Evolutionary conservation across 2,797 vertebrate genomes (phyloP), one percentile per base, ranked within the genome.

Genomic region (Pseudomugil gertrudae): DNA sequence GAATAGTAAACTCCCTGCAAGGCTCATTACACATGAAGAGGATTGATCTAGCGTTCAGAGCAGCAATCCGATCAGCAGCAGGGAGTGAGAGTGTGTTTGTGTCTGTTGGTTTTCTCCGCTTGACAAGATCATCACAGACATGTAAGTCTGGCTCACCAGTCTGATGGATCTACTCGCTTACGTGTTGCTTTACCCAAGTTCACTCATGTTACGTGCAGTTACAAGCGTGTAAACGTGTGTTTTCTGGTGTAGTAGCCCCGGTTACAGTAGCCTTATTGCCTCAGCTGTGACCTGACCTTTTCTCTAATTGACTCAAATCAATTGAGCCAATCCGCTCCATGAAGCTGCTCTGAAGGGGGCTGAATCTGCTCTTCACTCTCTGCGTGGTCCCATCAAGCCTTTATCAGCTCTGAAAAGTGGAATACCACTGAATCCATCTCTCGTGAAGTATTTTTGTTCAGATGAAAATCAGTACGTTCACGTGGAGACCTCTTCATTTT

Each of bases 251-350:
- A 60, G 38, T 76, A 40, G 63, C 71, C 70, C 73, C 69, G 69
- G 63, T 50, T 67, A 76, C 69, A 45, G 79, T 61, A 36, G 75
- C 64, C 79, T 69, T 23, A 51, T 33, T 45, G 77, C 69, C 67
- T 79, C 86, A 80, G 76, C 84, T 83, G 86, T 78, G 83, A 62
- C 61, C 81, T 86, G 85, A 91, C 86, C 85, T 91, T 89, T 89
- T 81, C 75, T 72, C 87, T 90, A 88, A 90, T 90, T 91, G 85
- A 87, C 71, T 85, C 77, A 58, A 86, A 89, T 90, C 88, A 89
- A 89, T 90, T 58, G 71, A 78, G 73, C 78, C 76, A 69, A 40
- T 76, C 66, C 53, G 53, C 52, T 63, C 52, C 53, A 74, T 84
- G 65, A 74, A 38, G 65, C 68, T 15, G 26, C 63, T 82, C 74